These are phyloP conservation scores for Antheraea pernyi DNA, from an alignment of 1,140 invertebrate species.

Conservation along the genomic window DNA sequence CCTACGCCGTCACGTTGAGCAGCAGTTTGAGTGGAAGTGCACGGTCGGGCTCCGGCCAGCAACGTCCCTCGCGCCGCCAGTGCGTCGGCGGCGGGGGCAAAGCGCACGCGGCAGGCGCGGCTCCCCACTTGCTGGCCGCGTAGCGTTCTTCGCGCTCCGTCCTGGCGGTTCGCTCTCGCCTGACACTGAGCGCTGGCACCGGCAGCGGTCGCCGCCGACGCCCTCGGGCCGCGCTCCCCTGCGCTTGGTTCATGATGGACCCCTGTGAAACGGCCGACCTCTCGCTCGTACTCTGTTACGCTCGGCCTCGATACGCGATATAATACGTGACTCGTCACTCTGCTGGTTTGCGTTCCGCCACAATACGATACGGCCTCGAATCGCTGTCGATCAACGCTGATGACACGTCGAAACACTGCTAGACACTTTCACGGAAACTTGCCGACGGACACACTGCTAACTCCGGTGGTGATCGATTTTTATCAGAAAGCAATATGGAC, in stretches of 20 bases:
- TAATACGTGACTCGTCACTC: neutral
- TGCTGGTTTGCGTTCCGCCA: slow-evolving; percentile 35
- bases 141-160: slow-evolving; percentile 56
- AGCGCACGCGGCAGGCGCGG: slow-evolving; percentile 66
- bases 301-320: neutral
- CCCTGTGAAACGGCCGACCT: neutral
- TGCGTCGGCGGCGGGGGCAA: slow-evolving; percentile 73
- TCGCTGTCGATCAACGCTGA: slow-evolving; percentile 70
- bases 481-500: slow-evolving; percentile 63
- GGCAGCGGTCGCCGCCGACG: slow-evolving; percentile 39
- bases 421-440: slow-evolving; percentile 67
- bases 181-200: slow-evolving; percentile 27
- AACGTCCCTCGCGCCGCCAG: slow-evolving; percentile 68
- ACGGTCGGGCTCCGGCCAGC: slow-evolving; percentile 61
- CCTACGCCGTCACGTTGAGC: slow-evolving; percentile 64
- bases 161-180: slow-evolving; percentile 25
- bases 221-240: slow-evolving; percentile 37
- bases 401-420: slow-evolving; percentile 76
- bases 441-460: slow-evolving; percentile 72
- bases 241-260: slow-evolving; percentile 19
- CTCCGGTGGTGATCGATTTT: slow-evolving; percentile 71
- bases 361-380: slow-evolving; percentile 59
- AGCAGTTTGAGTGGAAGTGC: slow-evolving; percentile 65
- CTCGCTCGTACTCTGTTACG: neutral
- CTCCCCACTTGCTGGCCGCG: slow-evolving; percentile 75